Evolutionary conservation across 2,888 invertebrate species (phyloP), one percentile per base, ranked within the genome.

Genomic region (Cephalotes varians): DNA sequence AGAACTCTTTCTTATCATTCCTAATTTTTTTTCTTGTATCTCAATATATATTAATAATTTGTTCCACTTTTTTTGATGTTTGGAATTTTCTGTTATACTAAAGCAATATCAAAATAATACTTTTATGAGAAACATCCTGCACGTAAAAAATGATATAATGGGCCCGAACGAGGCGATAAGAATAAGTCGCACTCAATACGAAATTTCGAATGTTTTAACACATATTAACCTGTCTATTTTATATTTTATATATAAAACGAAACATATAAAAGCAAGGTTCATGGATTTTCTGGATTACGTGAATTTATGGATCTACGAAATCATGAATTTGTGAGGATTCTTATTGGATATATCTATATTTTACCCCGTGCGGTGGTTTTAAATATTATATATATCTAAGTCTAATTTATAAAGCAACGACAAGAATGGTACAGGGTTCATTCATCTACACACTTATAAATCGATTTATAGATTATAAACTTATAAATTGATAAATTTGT

Each of bases 131-230:
- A 69, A 77, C 56, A 77, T 28, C 54, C 44, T 69, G 31, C 25
- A 76, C 5, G 54, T 54, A 67, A 77, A 40, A 69, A 77, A 69
- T 34, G 54, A 21, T 69, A 77, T 77, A 77, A 77, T 77, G 69
- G 77, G 69, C 77, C 69, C 69, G 77, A 77, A 77, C 21, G 69
- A 77, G 77, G 18, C 77, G 44, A 77, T 44, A 54, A 56, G 18
- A 77, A 65, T 56, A 37, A 25, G 28, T 56, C 54, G 69, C 69
- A 31, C 25, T 54, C n/a, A n/a, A 76, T 3, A 69, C 10, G 21
- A 31, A 44, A n/a, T 69, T 56, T 44, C 9, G 3, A 77, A 56
- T 40, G 31, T 67, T n/a, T n/a, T 65, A 67, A 28, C 10, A 54
- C 37, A 54, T 44, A 67, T 76, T 40, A 67, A 1, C 54, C 54